Evolutionary conservation across 2,888 invertebrate genomes (phyloP), one percentile per base, ranked within the genome.

Genomic region (Aplocera efformata): DNA sequence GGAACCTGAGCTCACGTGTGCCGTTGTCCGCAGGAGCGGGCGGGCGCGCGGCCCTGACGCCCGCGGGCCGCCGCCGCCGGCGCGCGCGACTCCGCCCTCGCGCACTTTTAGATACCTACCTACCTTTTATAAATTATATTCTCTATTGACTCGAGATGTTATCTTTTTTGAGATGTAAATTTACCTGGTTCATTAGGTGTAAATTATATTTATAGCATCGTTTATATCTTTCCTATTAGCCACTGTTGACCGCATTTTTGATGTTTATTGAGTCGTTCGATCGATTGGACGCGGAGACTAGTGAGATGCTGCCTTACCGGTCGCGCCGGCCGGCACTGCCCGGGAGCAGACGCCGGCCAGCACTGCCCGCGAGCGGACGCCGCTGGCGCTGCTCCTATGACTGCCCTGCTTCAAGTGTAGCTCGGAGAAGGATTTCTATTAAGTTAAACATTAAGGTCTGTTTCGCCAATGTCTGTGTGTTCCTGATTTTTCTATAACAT

Each of bases 131-230:
- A 80, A 68, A 69, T 65, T 66, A 65, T 81, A 80, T 79, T 73
- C 74, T 79, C 72, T 74, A 78, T 67, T 63, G 72, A 78, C 68
- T 72, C 72, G 65, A 79, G 73, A 73, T 72, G 76, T 79, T 81
- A 84, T 80, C 80, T 80, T 76, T 84, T 83, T 83, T 84, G 82
- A 82, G 81, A 83, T 82, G 75, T 82, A 82, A 79, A 83, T 84
- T 84, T 83, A 48, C 84, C 79, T 67, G 59, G 75, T 84, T 82
- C 77, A 65, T 73, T 78, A 75, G 70, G 50, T 65, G 64, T 70
- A 69, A 62, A 58, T 49, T 67, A 70, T 72, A 80, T 79, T 81
- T 81, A 75, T 79, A 80, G 79, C 66, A 72, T 76, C 75, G 74
- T 82, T 79, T 81, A 72, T 81, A 80, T 73, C 66, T 79, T 72